A percentile compares a stretch with the other conserved stretches of the same genome.
Conservation (phyloP, 2,113 vertebrate genomes). For the Myrmecobius fasciatus region DNA sequence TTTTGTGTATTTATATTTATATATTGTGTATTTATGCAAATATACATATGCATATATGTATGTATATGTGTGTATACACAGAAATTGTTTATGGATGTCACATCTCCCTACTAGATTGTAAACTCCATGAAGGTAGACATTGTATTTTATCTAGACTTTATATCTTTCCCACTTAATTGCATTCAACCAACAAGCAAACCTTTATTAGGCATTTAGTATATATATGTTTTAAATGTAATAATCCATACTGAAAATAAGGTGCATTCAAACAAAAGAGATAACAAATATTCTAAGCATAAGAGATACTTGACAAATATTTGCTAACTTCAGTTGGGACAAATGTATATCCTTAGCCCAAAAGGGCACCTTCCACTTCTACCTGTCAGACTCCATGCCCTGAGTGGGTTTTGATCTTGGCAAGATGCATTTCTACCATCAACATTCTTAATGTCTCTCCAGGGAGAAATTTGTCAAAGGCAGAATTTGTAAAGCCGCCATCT, state of each 20-base stretch:
- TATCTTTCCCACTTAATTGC: not conserved
- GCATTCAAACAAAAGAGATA: not conserved
- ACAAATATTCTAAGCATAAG: not conserved
- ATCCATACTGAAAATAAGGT: not conserved
- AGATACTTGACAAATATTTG: slow-evolving; percentile 56
- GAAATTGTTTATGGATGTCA: not conserved
- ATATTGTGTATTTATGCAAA: no score
- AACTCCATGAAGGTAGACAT: not conserved
- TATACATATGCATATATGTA: not conserved
- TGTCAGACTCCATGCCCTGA: slow-evolving; percentile 42
- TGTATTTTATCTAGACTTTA: not conserved
- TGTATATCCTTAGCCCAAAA: slow-evolving; percentile 58
- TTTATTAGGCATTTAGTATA: not conserved
- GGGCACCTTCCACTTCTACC: slow-evolving; percentile 35
- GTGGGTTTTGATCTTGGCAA: slow-evolving; percentile 64
- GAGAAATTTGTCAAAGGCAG: slow-evolving; percentile 73
- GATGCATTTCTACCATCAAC: slow-evolving; percentile 70
- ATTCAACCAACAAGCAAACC: not conserved
- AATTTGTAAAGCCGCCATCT: slow-evolving; percentile 78
- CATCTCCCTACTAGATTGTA: not conserved
- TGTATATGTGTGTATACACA: not conserved
- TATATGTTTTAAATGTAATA: not conserved
- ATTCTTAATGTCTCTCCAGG: slow-evolving; percentile 65
- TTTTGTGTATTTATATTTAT: no score
- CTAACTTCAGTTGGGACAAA: slow-evolving; percentile 50